phyloP scores from a whole-genome alignment of 2,888 invertebrate species.

The Drosophila meridiana region DNA sequence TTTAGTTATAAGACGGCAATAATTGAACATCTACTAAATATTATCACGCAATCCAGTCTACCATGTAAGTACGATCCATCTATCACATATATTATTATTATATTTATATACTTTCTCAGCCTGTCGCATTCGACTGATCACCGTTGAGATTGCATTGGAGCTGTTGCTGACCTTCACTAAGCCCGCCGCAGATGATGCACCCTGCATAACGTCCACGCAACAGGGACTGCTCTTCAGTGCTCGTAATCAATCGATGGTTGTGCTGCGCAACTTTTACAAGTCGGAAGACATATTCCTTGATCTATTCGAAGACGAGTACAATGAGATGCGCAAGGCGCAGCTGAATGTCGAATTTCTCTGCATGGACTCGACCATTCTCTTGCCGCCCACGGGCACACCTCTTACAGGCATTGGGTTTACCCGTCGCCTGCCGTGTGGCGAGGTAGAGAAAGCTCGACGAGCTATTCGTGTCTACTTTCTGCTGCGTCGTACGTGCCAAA shows the following conservation, averaged over 20 bases:
- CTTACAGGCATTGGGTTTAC: slow-evolving; percentile 98
- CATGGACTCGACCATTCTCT: slow-evolving; percentile 97
- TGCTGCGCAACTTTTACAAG: slow-evolving; percentile 96
- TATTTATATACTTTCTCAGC: slow-evolving; percentile 85
- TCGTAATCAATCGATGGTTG: slow-evolving; percentile 92
- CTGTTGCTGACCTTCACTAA: slow-evolving; percentile 90
- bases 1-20: slow-evolving; percentile 92
- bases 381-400: slow-evolving; percentile 98
- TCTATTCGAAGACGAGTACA: slow-evolving; percentile 99
- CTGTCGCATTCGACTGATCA: slow-evolving; percentile 95
- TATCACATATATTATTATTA: neutral
- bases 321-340: slow-evolving; percentile 94
- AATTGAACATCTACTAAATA: slow-evolving; percentile 93
- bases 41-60: slow-evolving; percentile 94
- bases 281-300: slow-evolving; percentile 99
- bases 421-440: slow-evolving; percentile 97
- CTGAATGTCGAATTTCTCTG: slow-evolving; percentile 97
- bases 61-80: slow-evolving; percentile 87
- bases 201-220: slow-evolving; percentile 85
- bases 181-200: slow-evolving; percentile 72
- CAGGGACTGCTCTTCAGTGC: slow-evolving; percentile 89
- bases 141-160: slow-evolving; percentile 94
- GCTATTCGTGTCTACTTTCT: slow-evolving; percentile 97
- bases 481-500: slow-evolving; percentile 92
- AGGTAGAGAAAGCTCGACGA: slow-evolving; percentile 94